phyloP scores from a whole-genome alignment of 2,888 invertebrate species.

The Plusia festucae region DNA sequence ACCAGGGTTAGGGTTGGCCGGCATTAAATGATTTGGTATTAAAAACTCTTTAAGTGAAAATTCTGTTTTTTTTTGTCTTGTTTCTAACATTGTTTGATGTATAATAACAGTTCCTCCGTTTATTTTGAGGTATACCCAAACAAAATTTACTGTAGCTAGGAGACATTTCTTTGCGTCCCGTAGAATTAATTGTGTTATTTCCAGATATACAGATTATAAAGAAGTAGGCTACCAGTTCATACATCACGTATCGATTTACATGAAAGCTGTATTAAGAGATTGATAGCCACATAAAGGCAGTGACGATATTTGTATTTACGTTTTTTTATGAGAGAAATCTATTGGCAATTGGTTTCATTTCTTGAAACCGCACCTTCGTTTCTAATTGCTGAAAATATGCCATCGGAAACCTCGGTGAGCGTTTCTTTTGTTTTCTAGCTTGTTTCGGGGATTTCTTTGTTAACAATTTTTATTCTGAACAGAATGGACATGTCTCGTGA shows the following conservation, averaged over 20 bases:
- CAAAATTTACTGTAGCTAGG: no score
- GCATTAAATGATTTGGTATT: no score
- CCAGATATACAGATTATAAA: background rate
- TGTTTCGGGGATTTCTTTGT: constrained; percentile 28
- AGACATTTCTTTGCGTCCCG: no score
- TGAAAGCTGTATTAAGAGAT: background rate
- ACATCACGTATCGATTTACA: constrained; percentile 2
- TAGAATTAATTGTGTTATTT: no score
- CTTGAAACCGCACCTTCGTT: constrained; percentile 24
- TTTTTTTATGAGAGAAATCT: constrained; percentile 31
- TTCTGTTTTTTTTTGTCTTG: no score
- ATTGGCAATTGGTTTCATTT: constrained; percentile 12
- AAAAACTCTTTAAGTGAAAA: no score
- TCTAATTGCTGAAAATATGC: constrained; percentile 45
- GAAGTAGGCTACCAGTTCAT: background rate
- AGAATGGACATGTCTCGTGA: no score
- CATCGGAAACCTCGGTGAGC: constrained; percentile 27
- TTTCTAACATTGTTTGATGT: no score
- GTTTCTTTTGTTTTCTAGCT: constrained; percentile 37
- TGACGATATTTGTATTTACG: background rate
- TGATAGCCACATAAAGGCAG: background rate
- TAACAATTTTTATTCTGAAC: no score
- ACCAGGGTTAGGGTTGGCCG: no score
- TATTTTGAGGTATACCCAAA: no score
- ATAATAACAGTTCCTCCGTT: no score